Percentiles rank a stretch among this genome's conserved stretches.
phyloP scores from a whole-genome alignment of 2,888 invertebrate species.

The Leucophenga montana region DNA sequence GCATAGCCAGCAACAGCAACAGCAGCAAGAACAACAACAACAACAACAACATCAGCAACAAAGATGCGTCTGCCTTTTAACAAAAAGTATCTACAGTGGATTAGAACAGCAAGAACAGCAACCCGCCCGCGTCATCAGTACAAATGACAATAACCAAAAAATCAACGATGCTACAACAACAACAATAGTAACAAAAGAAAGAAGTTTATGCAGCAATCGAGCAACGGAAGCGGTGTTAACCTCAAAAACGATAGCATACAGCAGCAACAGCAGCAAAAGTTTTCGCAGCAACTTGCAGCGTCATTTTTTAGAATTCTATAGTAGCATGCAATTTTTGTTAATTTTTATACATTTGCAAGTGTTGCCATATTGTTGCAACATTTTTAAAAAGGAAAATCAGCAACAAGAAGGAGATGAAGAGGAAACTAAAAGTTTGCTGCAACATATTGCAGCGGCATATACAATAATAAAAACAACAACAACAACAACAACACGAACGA shows the following conservation, averaged over 20 bases:
- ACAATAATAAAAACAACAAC: constrained; percentile 30
- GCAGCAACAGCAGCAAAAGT: constrained; percentile 23
- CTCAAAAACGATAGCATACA: constrained; percentile 34
- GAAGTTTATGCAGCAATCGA: not conserved
- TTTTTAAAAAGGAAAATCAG: constrained; percentile 40
- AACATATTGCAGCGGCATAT: constrained; percentile 8
- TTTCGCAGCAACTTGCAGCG: constrained; percentile 15
- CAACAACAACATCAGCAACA: constrained; percentile 20
- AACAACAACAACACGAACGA: constrained; percentile 33
- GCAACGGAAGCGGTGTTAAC: not conserved
- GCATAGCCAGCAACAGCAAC: not conserved
- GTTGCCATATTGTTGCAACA: constrained; percentile 45
- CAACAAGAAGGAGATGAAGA: constrained; percentile 35
- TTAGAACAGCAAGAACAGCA: not conserved
- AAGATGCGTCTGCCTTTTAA: constrained; percentile 13
- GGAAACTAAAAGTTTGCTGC: constrained; percentile 39
- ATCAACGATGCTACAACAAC: constrained; percentile 32
- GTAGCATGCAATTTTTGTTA: constrained; percentile 48
- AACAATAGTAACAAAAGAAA: constrained; percentile 39
- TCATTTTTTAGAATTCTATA: constrained; percentile 33
- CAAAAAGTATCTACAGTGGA: too few species aligned
- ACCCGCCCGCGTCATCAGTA: constrained; percentile 44
- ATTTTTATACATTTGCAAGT: constrained; percentile 43
- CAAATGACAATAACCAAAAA: constrained; percentile 57
- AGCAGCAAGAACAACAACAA: constrained; percentile 21